Evolutionary conservation across 2,797 vertebrate species (phyloP), one percentile per base, ranked within the genome.

Genomic region (Vireo griseus): DNA sequence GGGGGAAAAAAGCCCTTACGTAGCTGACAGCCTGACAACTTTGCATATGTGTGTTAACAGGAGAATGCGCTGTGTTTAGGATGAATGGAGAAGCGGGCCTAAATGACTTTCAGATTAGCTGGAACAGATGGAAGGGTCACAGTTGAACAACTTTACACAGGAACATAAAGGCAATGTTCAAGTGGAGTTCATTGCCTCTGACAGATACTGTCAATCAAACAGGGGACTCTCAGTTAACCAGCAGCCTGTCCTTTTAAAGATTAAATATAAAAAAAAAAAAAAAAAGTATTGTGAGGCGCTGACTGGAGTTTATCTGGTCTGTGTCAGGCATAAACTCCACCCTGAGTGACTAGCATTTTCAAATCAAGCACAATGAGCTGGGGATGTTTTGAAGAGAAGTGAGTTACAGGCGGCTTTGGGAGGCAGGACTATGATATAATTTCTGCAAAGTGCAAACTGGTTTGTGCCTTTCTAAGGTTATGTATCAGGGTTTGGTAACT

Each of bases 121-220:
- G 98, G 98, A 98, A 98, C 98, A 99, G 98, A 99, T 98, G 98
- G 98, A 98, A 98, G 97, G 98, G 98, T 98, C 98, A 98, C 98
- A 98, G 98, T 98, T 98, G 98, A 98, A 98, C 98, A 98, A 98
- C 98, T 98, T 98, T 98, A 98, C 98, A 98, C 98, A 98, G 97
- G 88, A 96, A 96, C 97, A 98, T 98, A 98, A 98, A 98, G 98
- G 98, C 98, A 94, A 97, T 96, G 96, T 97, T 98, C 98, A 98
- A 98, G 98, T 98, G 97, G 98, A 98, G 98, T 98, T 98, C 98
- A 98, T 98, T 98, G 98, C 97, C 97, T 98, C 96, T 97, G 97
- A 98, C 98, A 98, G 98, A 98, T 98, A 98, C 98, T 98, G 98
- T 98, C 98, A 98, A 98, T 98, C 98, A 98, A 96, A 73, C 45